Evolutionary conservation across 2,888 invertebrate genomes (phyloP), one percentile per base, ranked within the genome.

Genomic region (Leptarthrus brevirostris): DNA sequence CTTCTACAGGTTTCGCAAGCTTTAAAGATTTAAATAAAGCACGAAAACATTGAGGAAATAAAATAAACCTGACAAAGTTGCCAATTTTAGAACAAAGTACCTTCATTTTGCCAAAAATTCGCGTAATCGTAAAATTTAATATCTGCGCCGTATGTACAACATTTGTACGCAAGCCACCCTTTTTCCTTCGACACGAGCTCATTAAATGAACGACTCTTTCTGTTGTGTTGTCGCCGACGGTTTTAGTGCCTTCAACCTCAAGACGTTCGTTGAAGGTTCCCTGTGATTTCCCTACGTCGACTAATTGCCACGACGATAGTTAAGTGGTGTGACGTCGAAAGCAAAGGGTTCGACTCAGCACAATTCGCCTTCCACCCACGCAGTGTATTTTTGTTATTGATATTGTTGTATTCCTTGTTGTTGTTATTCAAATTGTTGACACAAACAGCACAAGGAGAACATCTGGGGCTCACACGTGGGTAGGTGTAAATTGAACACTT

Each of bases 351-450:
- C 71, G 24, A n/a, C 5, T 14, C 26, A 12, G 18, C 1, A 20
- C 26, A n/a, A 8, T 40, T 26, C 54, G 26, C 24, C 26, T 44
- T 18, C 26, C 26, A 24, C 71, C 44, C 24, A 44, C 24, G 16
- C 24, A 24, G 22, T 18, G 18, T 72, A 58, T 58, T 56, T 58
- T 61, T 49, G 61, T 64, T 73, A 47, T 69, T 58, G 69, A 70
- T 74, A 56, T 70, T 64, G 69, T 52, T 52, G 69, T 69, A 69
- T 52, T 34, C 44, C 34, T 20, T 75, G 75, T 75, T 54, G 40
- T 74, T 76, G 76, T 74, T 72, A 73, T 76, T 76, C 70, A 74
- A 76, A 76, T 69, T 76, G 76, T 76, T 71, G 76, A 76, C 76
- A 76, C 58, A 73, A 73, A 73, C 72, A 56, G 69, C 66, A 53